Percentiles rank a stretch among this genome's conserved stretches.
These are phyloP conservation scores for Eilema depressum DNA, from an alignment of 2,888 invertebrate species.

Conservation along the genomic window DNA sequence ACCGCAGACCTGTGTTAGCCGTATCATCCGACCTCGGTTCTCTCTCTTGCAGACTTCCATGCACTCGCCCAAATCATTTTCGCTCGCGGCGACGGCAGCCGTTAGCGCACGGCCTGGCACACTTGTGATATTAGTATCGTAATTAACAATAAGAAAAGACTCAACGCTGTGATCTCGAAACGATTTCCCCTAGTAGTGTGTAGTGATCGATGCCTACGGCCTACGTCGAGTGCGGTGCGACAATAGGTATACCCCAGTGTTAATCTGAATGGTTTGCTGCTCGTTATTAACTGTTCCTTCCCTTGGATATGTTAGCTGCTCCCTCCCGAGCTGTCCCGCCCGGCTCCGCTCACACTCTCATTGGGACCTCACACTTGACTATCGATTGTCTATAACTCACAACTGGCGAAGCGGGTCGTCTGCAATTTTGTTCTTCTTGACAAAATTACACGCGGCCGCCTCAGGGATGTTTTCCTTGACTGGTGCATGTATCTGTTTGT, in stretches of 20 bases:
- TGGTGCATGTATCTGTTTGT: constrained; percentile 80
- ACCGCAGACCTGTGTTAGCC: constrained; percentile 46
- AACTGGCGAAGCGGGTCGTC: constrained; percentile 54
- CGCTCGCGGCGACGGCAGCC: constrained; percentile 87
- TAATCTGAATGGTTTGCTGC: constrained; percentile 85
- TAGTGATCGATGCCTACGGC: constrained; percentile 65
- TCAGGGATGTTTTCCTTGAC: constrained; percentile 60
- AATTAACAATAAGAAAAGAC: constrained; percentile 78
- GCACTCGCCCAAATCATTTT: constrained; percentile 92
- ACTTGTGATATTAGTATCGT: constrained; percentile 71
- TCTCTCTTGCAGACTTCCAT: constrained; percentile 92
- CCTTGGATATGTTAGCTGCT: constrained; percentile 74
- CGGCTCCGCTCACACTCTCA: constrained; percentile 55
- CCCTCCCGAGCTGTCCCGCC: constrained; percentile 49
- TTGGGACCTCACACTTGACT: constrained; percentile 68
- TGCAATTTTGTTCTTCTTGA: constrained; percentile 59
- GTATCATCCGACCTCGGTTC: constrained; percentile 73
- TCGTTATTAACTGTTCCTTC: constrained; percentile 81
- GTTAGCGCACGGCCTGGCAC: constrained; percentile 80
- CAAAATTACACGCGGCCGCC: constrained; percentile 61
- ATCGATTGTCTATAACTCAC: constrained; percentile 62
- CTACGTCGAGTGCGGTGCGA: constrained; percentile 63
- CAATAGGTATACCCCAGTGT: constrained; percentile 82
- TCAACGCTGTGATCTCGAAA: constrained; percentile 81
- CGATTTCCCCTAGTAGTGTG: constrained; percentile 76